Percentiles rank a stretch among this genome's conserved stretches.
Conservation (phyloP, 2,888 invertebrate genomes). For the Oligia fasciuncula region DNA sequence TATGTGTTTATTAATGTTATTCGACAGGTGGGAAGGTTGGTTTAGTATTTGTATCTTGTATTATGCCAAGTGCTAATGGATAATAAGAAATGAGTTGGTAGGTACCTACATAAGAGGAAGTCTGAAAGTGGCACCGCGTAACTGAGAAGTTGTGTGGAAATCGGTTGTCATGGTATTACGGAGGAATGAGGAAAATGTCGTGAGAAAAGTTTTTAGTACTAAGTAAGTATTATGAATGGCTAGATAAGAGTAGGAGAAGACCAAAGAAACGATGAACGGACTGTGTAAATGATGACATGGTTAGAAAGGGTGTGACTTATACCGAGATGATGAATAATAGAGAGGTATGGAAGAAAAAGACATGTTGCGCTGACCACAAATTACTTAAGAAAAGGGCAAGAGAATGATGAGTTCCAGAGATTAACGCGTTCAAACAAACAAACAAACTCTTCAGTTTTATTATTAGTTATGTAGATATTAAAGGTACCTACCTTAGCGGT, state of each 20-base stretch:
- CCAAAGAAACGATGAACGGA: neutral
- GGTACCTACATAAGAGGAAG: too few species aligned
- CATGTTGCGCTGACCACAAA: neutral
- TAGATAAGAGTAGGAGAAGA: neutral
- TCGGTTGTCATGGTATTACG: too few species aligned
- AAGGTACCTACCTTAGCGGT: constrained; percentile 91
- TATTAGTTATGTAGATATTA: neutral
- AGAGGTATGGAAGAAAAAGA: neutral
- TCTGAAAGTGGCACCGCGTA: too few species aligned
- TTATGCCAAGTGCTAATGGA: too few species aligned
- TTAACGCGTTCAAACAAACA: neutral
- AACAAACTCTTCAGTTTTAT: neutral
- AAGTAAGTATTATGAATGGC: neutral
- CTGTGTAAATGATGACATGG: neutral
- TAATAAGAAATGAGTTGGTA: too few species aligned
- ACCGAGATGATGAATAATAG: neutral
- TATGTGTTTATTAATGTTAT: too few species aligned
- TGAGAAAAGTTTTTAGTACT: neutral
- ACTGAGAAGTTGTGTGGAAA: too few species aligned
- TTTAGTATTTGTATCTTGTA: too few species aligned
- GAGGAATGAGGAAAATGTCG: neutral
- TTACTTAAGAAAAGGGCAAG: neutral
- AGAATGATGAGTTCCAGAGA: neutral
- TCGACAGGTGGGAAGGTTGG: too few species aligned
- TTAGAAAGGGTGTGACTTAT: neutral